These are phyloP conservation scores for Euborellia annulipes DNA, from an alignment of 1,140 invertebrate genomes.

Conservation along the genomic window DNA sequence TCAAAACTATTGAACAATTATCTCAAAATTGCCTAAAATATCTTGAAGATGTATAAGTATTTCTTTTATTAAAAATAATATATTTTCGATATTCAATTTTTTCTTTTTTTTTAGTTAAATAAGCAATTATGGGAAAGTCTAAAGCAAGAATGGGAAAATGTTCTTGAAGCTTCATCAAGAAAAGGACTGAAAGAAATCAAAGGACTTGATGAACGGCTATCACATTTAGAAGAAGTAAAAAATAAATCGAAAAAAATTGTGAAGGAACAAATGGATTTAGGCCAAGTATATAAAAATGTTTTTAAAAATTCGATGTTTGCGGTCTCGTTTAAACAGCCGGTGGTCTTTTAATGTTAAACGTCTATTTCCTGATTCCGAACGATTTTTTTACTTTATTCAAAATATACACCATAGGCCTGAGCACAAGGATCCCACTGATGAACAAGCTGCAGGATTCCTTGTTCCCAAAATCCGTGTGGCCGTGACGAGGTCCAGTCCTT, in stretches of 20 bases:
- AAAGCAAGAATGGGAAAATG: slow-evolving; percentile 37
- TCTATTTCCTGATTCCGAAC: too few species aligned
- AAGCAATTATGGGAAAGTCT: slow-evolving; percentile 38
- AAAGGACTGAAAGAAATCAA: slow-evolving; percentile 75
- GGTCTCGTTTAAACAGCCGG: too few species aligned
- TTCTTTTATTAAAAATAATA: neutral
- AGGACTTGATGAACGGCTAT: slow-evolving; percentile 72
- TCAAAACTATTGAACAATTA: too few species aligned
- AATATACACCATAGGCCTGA: too few species aligned
- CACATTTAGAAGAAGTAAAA: slow-evolving; percentile 67
- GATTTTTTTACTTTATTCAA: too few species aligned
- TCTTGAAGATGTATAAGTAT: neutral
- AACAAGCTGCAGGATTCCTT: too few species aligned
- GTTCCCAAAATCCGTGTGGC: too few species aligned
- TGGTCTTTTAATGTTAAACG: too few species aligned
- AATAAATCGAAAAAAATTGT: slow-evolving; percentile 56
- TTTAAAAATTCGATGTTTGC: too few species aligned
- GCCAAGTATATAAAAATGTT: slow-evolving; percentile 36
- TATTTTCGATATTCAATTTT: neutral
- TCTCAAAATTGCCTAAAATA: too few species aligned
- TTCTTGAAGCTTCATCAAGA: slow-evolving; percentile 47
- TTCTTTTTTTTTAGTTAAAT: slow-evolving; percentile 31
- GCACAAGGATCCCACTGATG: too few species aligned
- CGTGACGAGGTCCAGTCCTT: too few species aligned
- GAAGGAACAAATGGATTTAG: slow-evolving; percentile 66